Evolutionary conservation across 2,797 vertebrate species (phyloP), one percentile per base, ranked within the genome.

Genomic region (Typhlichthys eigenmanni): DNA sequence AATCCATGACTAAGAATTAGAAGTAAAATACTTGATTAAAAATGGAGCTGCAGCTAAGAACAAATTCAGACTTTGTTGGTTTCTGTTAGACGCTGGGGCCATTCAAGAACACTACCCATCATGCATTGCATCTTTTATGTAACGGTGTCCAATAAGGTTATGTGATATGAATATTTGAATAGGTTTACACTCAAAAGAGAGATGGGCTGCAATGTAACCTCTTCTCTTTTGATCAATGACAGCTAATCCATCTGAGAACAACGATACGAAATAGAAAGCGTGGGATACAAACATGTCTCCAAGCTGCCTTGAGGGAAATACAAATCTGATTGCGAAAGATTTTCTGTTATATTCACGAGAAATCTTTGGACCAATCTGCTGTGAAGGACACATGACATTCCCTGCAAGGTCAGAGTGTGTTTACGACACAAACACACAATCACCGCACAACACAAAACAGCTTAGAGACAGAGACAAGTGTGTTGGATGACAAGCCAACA

Each of bases 91-190:
- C 16, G 48, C n/a, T 6, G 29, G 13, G 53, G 32, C 53, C 53
- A 38, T 55, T 9, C 13, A 16, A 55, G 46, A 63, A 55, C 46
- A 55, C 51, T 63, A 34, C 61, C 61, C 61, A 63, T 46, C 61
- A 63, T 55, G 47, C 55, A 45, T 16, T 29, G 47, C 32, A 13
- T 57, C 29, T 43, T 65, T 58, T 58, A 58, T 57, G 54, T 51
- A 58, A 51, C 34, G 24, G 62, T n/a, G 48, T 65, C 34, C 55
- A 24, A 48, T 14, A 49, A 24, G 32, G 38, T 34, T 38, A 14
- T 1, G 47, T 17, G 34, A 45, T 56, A 58, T 45, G 38, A 58
- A 58, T 65, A 43, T 46, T 51, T 17, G 55, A 58, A 45, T 6
- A 3, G 10, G 32, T 51, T 51, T 58, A 16, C 49, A 1, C 29